Evolutionary conservation across 2,888 invertebrate genomes (phyloP), one percentile per base, ranked within the genome.

Genomic region (Belgica antarctica): DNA sequence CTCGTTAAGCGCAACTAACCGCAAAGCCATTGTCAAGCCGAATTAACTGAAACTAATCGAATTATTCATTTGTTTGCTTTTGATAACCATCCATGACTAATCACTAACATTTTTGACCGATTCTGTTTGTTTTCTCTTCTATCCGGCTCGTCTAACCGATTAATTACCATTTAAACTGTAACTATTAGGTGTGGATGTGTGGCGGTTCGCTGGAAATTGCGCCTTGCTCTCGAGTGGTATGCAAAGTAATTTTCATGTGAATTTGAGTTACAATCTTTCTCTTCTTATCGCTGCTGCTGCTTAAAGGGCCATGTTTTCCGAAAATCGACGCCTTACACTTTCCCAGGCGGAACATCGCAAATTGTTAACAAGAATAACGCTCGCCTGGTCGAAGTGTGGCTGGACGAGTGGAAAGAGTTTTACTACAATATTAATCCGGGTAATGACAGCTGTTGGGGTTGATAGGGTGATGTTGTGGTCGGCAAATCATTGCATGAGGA

Each of bases 331-430:
- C 98, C 98, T 70, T 99, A 98, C 83, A 92, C 94, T 76, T 96
- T 98, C 87, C 98, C 98, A 71, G 98, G 96, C 76, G 98, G 96
- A 78, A 94, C 94, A 76, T 92, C 92, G 82, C 90, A 90, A 78
- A 94, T 97, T 79, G 97, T 98, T 82, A 96, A 97, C 85, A 94
- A 96, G 85, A 99, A 99, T 88, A 96, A 96, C 83, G 95, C 96
- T 80, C 88, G 98, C 76, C 90, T 97, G 77, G 97, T 96, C 74
- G 95, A 96, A 82, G 98, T 98, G 77, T 99, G 98, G 98, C 89
- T 99, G 83, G 98, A 98, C 85, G 94, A 96, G 79, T 97, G 97
- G 92, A 94, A 94, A 87, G 91, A 92, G 81, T 96, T 96, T 89
- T 96, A 94, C 90, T 96, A 94, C 90, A 93, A 92, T 85, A 94